Evolutionary conservation across 2,888 invertebrate species (phyloP), one percentile per base, ranked within the genome.

Genomic region (Augiades crinisus): DNA sequence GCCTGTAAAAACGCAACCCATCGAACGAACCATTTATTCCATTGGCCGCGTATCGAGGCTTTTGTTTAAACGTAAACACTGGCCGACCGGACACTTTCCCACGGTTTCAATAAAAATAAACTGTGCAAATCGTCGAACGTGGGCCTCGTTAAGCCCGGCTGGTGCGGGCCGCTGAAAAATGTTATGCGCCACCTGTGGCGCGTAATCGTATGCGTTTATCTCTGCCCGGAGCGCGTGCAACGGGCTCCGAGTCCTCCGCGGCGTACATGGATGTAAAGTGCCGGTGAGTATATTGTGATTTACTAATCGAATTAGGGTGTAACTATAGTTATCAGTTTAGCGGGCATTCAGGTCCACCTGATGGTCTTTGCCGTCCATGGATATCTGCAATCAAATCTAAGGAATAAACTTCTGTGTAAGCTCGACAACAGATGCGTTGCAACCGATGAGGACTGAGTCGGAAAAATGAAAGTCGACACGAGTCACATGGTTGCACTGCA

Each of bases 171-270:
- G 75, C 72, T 83, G 87, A 90, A 90, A 90, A 90, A 90, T 89
- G 88, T 87, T 83, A 88, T 87, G 66, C 81, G 79, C 90, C 90
- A 90, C 90, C 90, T 90, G 90, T 90, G 77, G 90, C 79, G 69
- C 61, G 81, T 86, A 83, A 87, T 86, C 86, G 87, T 85, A 88
- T 89, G 89, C 88, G 83, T 82, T 85, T 86, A 88, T 87, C 87
- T 81, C 72, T 73, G 67, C 68, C 64, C 75, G 72, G 70, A 68
- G 68, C 72, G 75, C 75, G 76, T 85, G 82, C 83, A 81, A 67
- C 68, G 70, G 63, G 61, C 67, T n/a, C 62, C 63, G 62, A 55
- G 60, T 66, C 65, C 67, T 30, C 30, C 27, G n/a, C 8, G 27
- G 27, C 55, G 55, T 52, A 77, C 79, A 67, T 51, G 57, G 78